phyloP scores from a whole-genome alignment of 1,140 invertebrate genomes.

The Camponotus floridanus region DNA sequence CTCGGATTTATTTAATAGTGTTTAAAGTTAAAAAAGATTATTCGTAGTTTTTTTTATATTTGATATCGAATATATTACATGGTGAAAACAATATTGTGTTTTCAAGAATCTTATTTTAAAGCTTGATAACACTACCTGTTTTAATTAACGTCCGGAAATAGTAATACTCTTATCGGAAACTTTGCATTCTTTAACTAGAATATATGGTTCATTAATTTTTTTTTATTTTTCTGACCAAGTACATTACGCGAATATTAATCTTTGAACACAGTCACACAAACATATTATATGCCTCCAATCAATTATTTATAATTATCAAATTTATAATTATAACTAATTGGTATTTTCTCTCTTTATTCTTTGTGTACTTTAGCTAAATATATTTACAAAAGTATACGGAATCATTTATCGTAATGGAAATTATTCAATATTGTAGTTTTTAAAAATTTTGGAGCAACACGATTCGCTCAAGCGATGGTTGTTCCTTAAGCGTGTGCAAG shows the following conservation, averaged over 20 bases:
- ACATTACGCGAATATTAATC: constrained; percentile 2
- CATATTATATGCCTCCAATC: neutral
- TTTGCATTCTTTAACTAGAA: neutral
- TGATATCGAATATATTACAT: neutral
- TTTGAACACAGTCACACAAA: neutral
- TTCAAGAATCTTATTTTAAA: too few relatives aligned
- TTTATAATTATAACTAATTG: neutral
- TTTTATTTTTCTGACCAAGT: neutral
- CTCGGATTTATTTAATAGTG: neutral
- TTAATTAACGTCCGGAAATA: neutral
- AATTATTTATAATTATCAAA: neutral
- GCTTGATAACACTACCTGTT: too few relatives aligned
- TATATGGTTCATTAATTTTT: neutral
- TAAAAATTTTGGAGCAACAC: neutral
- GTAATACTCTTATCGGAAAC: neutral
- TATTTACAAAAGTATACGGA: neutral
- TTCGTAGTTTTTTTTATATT: neutral
- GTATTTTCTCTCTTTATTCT: neutral
- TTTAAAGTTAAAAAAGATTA: neutral
- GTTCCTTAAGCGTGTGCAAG: neutral
- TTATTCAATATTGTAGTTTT: neutral
- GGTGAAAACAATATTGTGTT: too few relatives aligned
- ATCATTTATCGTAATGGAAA: neutral
- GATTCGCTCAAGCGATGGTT: neutral
- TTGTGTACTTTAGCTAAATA: neutral